A percentile compares a stretch with the other conserved stretches of the same genome.
Evolutionary conservation across 2,113 vertebrate genomes (phyloP).

Genomic region (Pelusios castaneus): DNA sequence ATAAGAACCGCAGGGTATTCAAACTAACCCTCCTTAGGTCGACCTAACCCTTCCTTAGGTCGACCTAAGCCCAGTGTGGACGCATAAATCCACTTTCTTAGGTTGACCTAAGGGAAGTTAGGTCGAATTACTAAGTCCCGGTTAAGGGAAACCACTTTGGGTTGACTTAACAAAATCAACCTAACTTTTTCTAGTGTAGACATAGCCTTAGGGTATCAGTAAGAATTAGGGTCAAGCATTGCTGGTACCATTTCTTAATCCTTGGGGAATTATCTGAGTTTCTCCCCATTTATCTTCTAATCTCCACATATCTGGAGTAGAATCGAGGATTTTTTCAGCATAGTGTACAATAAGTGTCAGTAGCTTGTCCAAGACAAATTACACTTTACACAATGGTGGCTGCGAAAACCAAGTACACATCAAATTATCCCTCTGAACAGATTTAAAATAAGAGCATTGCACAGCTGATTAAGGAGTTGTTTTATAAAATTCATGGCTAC

Average conservation of each 20-base stretch:
- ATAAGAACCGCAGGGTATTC: no score
- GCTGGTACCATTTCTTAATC: not conserved
- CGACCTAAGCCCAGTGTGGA: no score
- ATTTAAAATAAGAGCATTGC: not conserved
- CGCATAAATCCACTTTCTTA: no score
- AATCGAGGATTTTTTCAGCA: not conserved
- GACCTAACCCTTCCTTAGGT: no score
- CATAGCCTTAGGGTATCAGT: not conserved
- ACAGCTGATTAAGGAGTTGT: not conserved
- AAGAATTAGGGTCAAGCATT: not conserved
- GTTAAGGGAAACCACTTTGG: no score
- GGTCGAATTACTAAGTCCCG: no score
- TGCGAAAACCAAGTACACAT: conserved; percentile 2
- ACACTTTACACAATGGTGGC: not conserved
- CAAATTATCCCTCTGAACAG: not conserved
- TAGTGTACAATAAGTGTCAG: not conserved
- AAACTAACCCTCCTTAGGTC: no score
- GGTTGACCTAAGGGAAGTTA: no score
- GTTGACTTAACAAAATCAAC: no score
- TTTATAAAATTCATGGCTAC: not conserved
- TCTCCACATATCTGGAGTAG: not conserved
- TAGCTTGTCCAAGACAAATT: conserved; percentile 2
- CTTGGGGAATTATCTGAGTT: not conserved
- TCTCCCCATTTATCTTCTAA: not conserved
- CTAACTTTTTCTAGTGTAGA: no score